Percentiles rank a stretch among this genome's conserved stretches.
phyloP scores from a whole-genome alignment of 2,797 vertebrate species.

The Momotus momota region DNA sequence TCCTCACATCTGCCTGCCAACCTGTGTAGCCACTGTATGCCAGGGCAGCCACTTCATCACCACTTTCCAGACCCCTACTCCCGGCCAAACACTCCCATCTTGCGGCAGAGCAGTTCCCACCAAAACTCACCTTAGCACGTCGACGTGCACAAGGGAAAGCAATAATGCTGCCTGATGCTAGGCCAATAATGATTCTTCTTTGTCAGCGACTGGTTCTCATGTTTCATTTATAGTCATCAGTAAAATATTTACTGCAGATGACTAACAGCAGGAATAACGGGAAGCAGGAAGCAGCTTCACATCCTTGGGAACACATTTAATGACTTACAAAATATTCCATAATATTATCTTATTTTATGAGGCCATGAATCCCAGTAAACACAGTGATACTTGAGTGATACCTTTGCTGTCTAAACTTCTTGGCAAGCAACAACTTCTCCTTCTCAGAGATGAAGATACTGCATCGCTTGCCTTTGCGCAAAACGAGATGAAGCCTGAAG shows the following conservation, averaged over 20 bases:
- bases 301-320: neutral
- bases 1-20: neutral
- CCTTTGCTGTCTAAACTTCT: neutral
- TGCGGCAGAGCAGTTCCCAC: neutral
- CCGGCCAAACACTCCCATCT: neutral
- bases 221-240: neutral
- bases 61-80: rapidly evolving
- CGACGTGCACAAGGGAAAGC: neutral
- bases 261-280: neutral
- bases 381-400: neutral
- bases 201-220: neutral
- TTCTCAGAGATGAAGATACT: neutral
- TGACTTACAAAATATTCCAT: constrained; percentile 7
- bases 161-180: rapidly evolving
- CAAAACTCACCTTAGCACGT: neutral
- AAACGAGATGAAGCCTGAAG: neutral
- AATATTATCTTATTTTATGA: neutral
- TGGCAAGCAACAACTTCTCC: neutral
- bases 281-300: neutral
- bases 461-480: neutral
- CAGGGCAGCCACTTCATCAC: neutral
- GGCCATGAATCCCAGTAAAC: neutral
- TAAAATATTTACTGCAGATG: constrained; percentile 20
- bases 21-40: neutral
- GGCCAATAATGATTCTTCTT: neutral